These are phyloP conservation scores for Acanthosoma haemorrhoidale DNA, from an alignment of 2,888 invertebrate species.

Conservation along the genomic window DNA sequence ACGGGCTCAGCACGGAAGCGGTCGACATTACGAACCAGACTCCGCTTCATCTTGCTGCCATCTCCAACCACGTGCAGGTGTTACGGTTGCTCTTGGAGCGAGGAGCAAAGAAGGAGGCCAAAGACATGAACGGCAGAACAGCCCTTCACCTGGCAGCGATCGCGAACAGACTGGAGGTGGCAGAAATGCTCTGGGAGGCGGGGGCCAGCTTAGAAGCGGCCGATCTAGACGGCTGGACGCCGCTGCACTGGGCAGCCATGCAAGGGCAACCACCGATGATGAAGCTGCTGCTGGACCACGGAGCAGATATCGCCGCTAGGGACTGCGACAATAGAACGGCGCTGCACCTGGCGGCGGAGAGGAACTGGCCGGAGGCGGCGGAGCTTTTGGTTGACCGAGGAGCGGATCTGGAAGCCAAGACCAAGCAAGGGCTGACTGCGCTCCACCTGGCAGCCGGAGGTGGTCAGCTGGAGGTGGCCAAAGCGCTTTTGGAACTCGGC, in stretches of 20 bases:
- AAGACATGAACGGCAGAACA: not conserved
- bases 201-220: not conserved
- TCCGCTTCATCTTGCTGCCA: conserved; percentile 4
- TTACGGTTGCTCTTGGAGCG: not conserved
- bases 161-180: not conserved
- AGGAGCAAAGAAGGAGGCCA: not conserved
- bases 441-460: not conserved
- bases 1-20: conserved; percentile 7
- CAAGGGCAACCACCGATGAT: not conserved
- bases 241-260: not conserved
- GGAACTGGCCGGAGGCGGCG: not conserved
- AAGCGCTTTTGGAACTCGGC: not conserved
- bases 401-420: not conserved
- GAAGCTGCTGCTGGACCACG: not conserved
- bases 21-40: not conserved
- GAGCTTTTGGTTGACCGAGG: not conserved
- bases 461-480: not conserved
- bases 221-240: not conserved
- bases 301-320: not conserved
- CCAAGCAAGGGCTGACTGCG: not conserved
- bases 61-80: not conserved
- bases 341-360: not conserved
- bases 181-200: not conserved
- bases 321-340: not conserved
- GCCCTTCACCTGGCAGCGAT: conserved; percentile 9